These are phyloP conservation scores for Campoletis sonorensis DNA, from an alignment of 1,140 invertebrate species.

Conservation along the genomic window DNA sequence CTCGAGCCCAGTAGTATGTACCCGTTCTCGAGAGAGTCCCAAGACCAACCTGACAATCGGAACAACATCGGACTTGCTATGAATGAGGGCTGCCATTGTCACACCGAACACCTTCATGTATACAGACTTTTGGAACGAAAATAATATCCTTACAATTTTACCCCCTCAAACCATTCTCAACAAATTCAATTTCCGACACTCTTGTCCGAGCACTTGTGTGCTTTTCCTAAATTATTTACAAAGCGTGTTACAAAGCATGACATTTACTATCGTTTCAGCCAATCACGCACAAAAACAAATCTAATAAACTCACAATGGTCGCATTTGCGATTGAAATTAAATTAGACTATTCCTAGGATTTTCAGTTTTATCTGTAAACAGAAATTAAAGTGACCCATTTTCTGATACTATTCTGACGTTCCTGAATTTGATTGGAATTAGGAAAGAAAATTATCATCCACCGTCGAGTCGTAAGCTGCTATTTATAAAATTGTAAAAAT, in stretches of 20 bases:
- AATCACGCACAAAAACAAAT: background rate
- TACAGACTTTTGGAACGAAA: conserved; percentile 15
- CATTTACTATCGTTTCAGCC: background rate
- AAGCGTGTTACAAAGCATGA: background rate
- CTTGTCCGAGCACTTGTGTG: no score
- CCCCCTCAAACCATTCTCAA: conserved; percentile 14
- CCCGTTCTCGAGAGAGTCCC: conserved; percentile 7
- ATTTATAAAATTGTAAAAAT: no score
- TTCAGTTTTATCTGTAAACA: no score
- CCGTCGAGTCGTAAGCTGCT: no score
- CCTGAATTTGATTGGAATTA: no score
- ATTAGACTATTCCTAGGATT: no score
- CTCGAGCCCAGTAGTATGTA: background rate
- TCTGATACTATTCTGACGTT: no score
- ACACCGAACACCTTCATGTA: conserved; percentile 8
- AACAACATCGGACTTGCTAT: conserved; percentile 28
- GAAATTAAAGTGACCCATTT: no score
- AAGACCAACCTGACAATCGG: conserved; percentile 16
- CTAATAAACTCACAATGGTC: background rate
- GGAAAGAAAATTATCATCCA: no score
- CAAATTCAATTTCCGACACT: background rate
- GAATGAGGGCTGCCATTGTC: conserved; percentile 48
- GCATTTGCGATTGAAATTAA: no score
- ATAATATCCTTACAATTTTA: conserved; percentile 28
- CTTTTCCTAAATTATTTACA: no score